A percentile compares a stretch with the other conserved stretches of the same genome.
These are phyloP conservation scores for Prorops nasuta DNA, from an alignment of 1,140 invertebrate species.

Conservation along the genomic window DNA sequence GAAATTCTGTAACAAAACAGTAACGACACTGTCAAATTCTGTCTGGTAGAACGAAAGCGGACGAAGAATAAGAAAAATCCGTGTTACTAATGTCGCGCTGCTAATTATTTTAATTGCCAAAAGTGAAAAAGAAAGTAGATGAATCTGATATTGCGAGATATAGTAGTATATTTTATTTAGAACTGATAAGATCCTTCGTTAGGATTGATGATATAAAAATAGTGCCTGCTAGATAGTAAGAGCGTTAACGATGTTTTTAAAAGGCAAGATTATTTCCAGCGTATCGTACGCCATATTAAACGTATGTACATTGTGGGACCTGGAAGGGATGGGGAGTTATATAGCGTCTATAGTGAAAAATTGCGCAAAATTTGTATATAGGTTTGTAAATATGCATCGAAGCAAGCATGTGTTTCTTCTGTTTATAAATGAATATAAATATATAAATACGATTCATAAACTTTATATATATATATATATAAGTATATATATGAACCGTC, in stretches of 20 bases:
- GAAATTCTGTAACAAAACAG: too few species aligned
- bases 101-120: too few species aligned
- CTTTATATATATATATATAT: slow-evolving; percentile 17
- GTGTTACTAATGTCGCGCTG: too few species aligned
- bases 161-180: too few species aligned
- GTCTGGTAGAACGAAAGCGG: too few species aligned
- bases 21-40: too few species aligned
- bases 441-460: slow-evolving; percentile 19
- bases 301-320: slow-evolving; percentile 12
- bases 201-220: too few species aligned
- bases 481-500: slow-evolving; percentile 11
- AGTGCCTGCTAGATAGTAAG: neutral
- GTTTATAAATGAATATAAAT: slow-evolving; percentile 27
- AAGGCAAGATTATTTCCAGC: neutral
- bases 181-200: too few species aligned
- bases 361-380: slow-evolving; percentile 41
- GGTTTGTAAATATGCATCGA: slow-evolving; percentile 43
- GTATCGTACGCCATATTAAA: slow-evolving; percentile 10
- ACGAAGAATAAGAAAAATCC: too few species aligned
- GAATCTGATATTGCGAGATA: too few species aligned
- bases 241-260: neutral
- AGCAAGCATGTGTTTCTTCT: slow-evolving; percentile 39
- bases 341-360: slow-evolving; percentile 19
- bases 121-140: too few species aligned
- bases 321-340: slow-evolving; percentile 11